A percentile compares a stretch with the other conserved stretches of the same genome.
phyloP scores from a whole-genome alignment of 2,113 vertebrate species.

The Silurus glanis region DNA sequence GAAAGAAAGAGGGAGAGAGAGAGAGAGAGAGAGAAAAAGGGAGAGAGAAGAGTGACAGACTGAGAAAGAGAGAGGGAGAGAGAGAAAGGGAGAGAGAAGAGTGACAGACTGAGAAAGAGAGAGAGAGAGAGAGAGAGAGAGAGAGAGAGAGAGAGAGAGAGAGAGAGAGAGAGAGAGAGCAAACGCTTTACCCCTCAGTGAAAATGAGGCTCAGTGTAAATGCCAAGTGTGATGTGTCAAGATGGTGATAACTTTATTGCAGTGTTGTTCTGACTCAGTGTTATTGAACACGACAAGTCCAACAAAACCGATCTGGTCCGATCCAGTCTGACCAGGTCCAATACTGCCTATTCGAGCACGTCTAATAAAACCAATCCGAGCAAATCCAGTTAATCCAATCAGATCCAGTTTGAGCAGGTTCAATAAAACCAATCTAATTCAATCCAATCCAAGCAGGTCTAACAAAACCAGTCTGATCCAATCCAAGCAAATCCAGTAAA shows the following conservation, averaged over 20 bases:
- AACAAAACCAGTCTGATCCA: background rate
- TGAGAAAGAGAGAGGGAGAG: background rate
- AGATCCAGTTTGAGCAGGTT: background rate
- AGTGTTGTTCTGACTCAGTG: background rate
- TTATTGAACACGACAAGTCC: background rate
- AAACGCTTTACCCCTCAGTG: background rate
- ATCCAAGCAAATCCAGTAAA: background rate
- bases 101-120: too few species aligned
- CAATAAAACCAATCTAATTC: background rate
- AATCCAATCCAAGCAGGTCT: background rate
- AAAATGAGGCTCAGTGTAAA: constrained; percentile 3
- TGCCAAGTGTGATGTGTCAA: background rate
- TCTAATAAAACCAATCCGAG: background rate
- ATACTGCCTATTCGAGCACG: background rate
- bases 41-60: background rate
- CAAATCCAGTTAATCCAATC: background rate
- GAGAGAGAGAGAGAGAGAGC: background rate
- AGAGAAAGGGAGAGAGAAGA: background rate
- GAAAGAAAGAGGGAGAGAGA: background rate
- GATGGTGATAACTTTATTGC: background rate
- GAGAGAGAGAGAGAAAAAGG: background rate
- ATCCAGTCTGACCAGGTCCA: background rate
- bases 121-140: background rate
- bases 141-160: background rate
- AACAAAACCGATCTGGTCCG: background rate